phyloP scores from a whole-genome alignment of 2,797 vertebrate genomes.

The Vespertilio murinus region DNA sequence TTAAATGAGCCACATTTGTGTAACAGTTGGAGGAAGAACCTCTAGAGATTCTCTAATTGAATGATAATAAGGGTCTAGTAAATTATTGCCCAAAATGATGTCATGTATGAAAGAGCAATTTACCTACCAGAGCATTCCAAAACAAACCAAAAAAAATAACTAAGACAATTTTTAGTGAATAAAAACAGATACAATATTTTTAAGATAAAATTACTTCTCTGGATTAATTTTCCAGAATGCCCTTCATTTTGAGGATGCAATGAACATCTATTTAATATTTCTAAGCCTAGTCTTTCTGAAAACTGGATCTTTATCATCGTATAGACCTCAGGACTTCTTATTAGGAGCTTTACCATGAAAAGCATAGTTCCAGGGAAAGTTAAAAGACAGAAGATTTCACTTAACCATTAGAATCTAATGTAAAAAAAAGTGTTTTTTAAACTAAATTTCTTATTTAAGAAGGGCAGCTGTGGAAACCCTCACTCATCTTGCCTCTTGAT shows the following conservation, averaged over 20 bases:
- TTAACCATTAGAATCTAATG: background rate
- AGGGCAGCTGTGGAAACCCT: background rate
- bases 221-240: background rate
- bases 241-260: background rate
- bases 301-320: background rate
- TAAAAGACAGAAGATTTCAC: background rate
- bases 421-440: background rate
- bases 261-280: background rate
- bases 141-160: background rate
- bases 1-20: background rate
- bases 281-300: background rate
- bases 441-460: background rate
- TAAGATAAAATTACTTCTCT: background rate
- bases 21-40: constrained; percentile 17
- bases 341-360: background rate
- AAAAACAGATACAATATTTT: background rate
- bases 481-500: background rate
- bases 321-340: background rate
- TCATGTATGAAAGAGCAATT: background rate
- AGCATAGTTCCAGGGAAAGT: background rate
- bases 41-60: background rate
- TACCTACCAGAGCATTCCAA: background rate
- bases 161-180: background rate
- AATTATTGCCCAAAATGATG: background rate
- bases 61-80: background rate